These are phyloP conservation scores for Pycnonotus jocosus DNA, from an alignment of 2,113 vertebrate genomes.

Conservation along the genomic window DNA sequence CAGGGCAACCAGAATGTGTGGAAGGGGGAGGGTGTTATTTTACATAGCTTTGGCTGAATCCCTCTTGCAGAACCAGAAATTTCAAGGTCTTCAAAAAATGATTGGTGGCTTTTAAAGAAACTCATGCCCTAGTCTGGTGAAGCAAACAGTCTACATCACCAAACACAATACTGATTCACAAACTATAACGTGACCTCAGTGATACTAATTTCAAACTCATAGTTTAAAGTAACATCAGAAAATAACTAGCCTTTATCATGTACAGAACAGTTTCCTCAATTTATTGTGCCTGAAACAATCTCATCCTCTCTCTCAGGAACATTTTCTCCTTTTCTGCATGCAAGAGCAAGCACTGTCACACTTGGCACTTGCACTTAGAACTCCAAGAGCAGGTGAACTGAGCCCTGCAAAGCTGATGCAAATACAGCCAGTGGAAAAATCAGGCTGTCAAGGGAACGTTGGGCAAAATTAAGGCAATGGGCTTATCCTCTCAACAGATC, in stretches of 20 bases:
- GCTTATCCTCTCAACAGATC: not conserved
- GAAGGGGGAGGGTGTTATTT: not conserved
- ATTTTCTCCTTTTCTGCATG: not conserved
- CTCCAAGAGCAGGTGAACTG: not conserved
- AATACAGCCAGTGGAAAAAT: not conserved
- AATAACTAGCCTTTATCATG: not conserved
- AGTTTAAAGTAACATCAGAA: not conserved
- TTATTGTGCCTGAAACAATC: not conserved
- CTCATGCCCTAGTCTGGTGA: not conserved
- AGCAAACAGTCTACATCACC: not conserved
- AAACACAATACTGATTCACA: not conserved
- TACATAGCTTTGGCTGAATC: not conserved
- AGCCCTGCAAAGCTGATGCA: not conserved
- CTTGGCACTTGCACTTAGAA: rapidly evolving
- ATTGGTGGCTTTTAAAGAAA: not conserved
- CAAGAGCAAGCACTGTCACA: not conserved
- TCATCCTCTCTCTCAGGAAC: not conserved
- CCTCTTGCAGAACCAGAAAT: not conserved
- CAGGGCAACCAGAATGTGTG: not conserved
- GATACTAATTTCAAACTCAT: not conserved
- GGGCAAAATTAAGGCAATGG: rapidly evolving
- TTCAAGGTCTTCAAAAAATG: not conserved
- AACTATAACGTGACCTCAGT: rapidly evolving
- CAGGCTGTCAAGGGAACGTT: not conserved
- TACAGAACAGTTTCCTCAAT: not conserved